phyloP scores from a whole-genome alignment of 2,797 vertebrate genomes.

The Petrocephalus schoutedeni region DNA sequence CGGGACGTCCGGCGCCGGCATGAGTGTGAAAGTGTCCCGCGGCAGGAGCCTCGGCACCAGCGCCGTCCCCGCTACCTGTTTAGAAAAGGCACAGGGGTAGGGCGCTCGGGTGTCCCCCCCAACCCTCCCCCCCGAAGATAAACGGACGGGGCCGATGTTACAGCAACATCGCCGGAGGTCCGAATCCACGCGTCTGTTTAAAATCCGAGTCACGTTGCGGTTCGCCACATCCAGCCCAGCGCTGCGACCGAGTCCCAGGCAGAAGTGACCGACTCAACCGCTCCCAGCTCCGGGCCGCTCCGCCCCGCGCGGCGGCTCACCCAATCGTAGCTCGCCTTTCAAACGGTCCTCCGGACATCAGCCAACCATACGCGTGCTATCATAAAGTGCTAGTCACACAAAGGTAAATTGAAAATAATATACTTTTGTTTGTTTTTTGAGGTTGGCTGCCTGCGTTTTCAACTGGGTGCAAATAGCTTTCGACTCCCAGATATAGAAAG shows the following conservation, averaged over 20 bases:
- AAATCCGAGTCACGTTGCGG: constrained; percentile 30
- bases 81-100: constrained; percentile 26
- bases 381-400: constrained; percentile 28
- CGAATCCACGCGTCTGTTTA: neutral
- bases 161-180: neutral
- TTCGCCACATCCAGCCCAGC: constrained; percentile 31
- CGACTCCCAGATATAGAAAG: neutral
- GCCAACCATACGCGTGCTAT: constrained; percentile 52
- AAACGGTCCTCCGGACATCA: constrained; percentile 35
- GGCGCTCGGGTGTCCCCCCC: constrained; percentile 29
- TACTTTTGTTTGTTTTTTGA: constrained; percentile 10
- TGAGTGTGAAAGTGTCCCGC: neutral
- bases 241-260: neutral
- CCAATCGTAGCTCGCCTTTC: constrained; percentile 57
- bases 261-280: neutral
- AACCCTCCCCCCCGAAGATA: neutral
- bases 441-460: neutral
- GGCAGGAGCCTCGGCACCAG: neutral
- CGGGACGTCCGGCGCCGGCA: neutral
- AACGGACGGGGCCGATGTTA: neutral
- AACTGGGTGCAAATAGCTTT: neutral
- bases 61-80: constrained; percentile 36
- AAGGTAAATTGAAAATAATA: neutral
- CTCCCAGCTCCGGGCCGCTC: constrained; percentile 41
- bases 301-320: constrained; percentile 35